A percentile compares a stretch with the other conserved stretches of the same genome.
Evolutionary conservation across 2,888 invertebrate species (phyloP).

Genomic region (Pristionchus entomophagus): DNA sequence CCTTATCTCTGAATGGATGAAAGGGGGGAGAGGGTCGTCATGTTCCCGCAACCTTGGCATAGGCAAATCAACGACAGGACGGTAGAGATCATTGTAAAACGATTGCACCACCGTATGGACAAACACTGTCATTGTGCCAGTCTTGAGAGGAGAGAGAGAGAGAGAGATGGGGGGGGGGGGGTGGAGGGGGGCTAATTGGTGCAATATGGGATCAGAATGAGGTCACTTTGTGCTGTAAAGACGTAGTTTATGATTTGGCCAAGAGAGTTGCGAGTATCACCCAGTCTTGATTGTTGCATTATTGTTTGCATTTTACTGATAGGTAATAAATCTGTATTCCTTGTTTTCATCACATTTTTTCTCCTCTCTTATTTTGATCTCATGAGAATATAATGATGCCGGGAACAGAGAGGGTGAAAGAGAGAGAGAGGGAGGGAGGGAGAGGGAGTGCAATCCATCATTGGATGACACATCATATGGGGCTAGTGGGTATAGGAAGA

Average conservation of each 20-base stretch:
- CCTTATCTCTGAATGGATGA: too few relatives aligned
- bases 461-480: conserved; percentile 8
- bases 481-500: not conserved
- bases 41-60: too few relatives aligned
- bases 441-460: not conserved
- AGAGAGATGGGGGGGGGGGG: not conserved
- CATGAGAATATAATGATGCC: too few relatives aligned
- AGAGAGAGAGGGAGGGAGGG: too few relatives aligned
- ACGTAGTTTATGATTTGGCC: not conserved
- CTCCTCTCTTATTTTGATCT: not conserved
- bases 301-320: too few relatives aligned
- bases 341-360: not conserved
- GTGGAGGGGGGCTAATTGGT: not conserved
- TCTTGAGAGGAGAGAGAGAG: too few relatives aligned
- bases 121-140: not conserved
- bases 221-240: not conserved
- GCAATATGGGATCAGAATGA: conserved; percentile 22
- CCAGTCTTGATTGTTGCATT: not conserved
- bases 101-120: too few relatives aligned
- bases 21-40: not conserved
- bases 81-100: too few relatives aligned
- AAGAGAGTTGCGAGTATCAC: not conserved
- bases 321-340: not conserved
- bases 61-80: too few relatives aligned
- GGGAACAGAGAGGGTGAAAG: too few relatives aligned